These are phyloP conservation scores for Cyprinus carpio DNA, from an alignment of 2,113 vertebrate species.

Conservation along the genomic window DNA sequence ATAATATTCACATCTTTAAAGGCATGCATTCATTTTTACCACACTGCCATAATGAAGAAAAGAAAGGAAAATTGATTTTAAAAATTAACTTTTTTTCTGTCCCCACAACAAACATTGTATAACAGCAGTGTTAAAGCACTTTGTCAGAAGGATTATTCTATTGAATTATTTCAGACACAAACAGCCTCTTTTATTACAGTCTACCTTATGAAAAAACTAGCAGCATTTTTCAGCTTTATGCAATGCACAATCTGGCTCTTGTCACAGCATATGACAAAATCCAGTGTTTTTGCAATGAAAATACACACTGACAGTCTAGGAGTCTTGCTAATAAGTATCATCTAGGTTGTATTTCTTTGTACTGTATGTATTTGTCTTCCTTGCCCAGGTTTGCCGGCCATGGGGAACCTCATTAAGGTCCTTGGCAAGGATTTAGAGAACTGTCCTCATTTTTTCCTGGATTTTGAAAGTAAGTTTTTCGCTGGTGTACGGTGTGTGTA, in stretches of 20 bases:
- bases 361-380: constrained; percentile 81
- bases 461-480: constrained; percentile 95
- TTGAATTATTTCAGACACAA: background rate
- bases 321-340: background rate
- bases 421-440: constrained; percentile 98
- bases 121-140: background rate
- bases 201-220: background rate
- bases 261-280: background rate
- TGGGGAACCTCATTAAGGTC: constrained; percentile 99
- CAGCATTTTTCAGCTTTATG: background rate
- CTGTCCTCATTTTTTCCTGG: constrained; percentile 98
- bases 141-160: background rate
- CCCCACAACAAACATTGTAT: background rate
- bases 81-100: background rate
- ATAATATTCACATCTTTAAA: background rate
- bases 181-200: background rate
- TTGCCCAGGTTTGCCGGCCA: constrained; percentile 88
- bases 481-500: constrained; percentile 64
- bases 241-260: background rate
- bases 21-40: background rate
- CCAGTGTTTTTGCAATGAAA: background rate
- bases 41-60: background rate
- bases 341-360: constrained; percentile 58
- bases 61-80: background rate
- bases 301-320: background rate